Base-by-base conservation (phyloP, 2,888 invertebrate genomes). In the Lissocephala sabroskyi region DNA sequence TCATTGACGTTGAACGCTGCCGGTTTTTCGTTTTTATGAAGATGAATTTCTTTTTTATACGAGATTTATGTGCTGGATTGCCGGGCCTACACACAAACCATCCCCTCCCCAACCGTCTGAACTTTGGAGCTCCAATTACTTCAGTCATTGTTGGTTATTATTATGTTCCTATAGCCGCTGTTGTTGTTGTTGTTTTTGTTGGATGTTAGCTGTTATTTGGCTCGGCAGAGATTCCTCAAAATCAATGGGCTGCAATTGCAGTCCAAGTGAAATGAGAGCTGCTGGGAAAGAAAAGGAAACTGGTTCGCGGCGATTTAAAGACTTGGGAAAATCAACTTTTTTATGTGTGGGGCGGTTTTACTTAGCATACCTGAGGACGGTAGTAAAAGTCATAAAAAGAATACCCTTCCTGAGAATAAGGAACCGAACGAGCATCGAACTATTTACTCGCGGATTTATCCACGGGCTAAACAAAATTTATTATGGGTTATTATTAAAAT, bases 11-110 rank as follows among this genome's bases (percentile, higher is more conserved):
- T 19, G 37, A 19, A 10, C 37, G 59, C 58, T 63, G 60, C 59
- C 45, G 43, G 50, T 49, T 44, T 42, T 49, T 18, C 42, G 32
- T 28, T 49, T 77, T 67, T 68, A 77, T 68, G 71, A 77, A 70
- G 75, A 68, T 74, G 75, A 74, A 68, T 65, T 77, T 77, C 66
- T 59, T 74, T 68, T 77, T 68, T 62, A 68, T 77, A 51, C 51
- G 63, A 55, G 62, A 70, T 55, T 70, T 60, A 51, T 51, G 62
- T 49, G 14, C 32, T 5, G 16, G 9, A 13, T 32, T 32, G 14
- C 35, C 35, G 10, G 0, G 3, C 35, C 35, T n/a, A n/a, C n/a
- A n/a, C n/a, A n/a, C n/a, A n/a, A n/a, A n/a, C 9, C 35, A 7
- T 9, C 35, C 10, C 13, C 35, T 16, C 7, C 23, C 23, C 23